Percentiles rank a stretch among this genome's conserved stretches.
These are phyloP conservation scores for Prionace glauca DNA, from an alignment of 2,797 vertebrate genomes.

Conservation along the genomic window DNA sequence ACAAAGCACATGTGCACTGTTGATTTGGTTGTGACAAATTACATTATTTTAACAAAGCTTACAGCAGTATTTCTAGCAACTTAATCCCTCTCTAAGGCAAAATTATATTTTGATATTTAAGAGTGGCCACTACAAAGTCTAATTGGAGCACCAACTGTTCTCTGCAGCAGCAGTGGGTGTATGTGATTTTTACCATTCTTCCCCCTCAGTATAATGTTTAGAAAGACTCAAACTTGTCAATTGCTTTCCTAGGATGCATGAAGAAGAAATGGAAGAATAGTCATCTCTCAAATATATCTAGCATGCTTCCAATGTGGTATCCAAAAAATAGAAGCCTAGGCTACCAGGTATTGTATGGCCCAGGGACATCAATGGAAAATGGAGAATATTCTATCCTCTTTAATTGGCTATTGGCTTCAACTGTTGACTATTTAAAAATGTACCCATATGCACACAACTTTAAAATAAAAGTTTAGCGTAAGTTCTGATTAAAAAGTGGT, in stretches of 20 bases:
- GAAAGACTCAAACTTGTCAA: not conserved
- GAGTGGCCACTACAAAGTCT: not conserved
- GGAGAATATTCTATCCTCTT: not conserved
- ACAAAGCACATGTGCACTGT: not conserved
- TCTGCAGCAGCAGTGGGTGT: not conserved
- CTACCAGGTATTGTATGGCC: not conserved
- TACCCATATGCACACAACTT: not conserved
- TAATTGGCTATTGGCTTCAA: not conserved
- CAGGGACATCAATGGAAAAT: not conserved
- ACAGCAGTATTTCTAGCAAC: conserved; percentile 18
- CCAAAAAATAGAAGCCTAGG: not conserved
- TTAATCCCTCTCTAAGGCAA: not conserved
- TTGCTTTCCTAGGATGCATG: not conserved
- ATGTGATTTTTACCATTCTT: not conserved
- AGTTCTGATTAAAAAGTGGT: not conserved
- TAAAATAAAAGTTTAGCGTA: not conserved
- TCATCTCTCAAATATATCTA: not conserved
- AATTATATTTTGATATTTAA: conserved; percentile 5
- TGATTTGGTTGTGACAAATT: not conserved
- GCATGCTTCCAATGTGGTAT: not conserved
- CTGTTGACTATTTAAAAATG: not conserved
- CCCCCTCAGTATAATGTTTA: not conserved
- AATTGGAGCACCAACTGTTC: not conserved
- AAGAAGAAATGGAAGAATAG: not conserved
- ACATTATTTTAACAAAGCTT: not conserved